These are phyloP conservation scores for Xanthia togata DNA, from an alignment of 2,888 invertebrate genomes.

Conservation along the genomic window DNA sequence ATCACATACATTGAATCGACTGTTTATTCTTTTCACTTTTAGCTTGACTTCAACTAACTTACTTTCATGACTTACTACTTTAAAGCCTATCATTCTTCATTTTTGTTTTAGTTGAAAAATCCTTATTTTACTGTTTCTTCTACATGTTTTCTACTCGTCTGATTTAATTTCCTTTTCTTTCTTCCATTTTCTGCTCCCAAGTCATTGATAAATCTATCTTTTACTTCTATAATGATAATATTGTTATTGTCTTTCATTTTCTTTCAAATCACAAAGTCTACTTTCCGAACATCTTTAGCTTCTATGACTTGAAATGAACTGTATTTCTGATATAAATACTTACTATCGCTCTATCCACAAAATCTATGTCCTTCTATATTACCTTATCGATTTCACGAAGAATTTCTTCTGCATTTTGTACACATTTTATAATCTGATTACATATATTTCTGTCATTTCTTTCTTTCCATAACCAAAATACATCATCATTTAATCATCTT, in stretches of 20 bases:
- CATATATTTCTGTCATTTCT: background rate
- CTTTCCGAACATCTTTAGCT: background rate
- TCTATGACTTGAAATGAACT: background rate
- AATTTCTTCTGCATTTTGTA: background rate
- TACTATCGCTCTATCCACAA: background rate
- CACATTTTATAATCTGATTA: background rate
- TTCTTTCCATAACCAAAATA: background rate
- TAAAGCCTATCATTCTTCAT: background rate
- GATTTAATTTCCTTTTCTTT: background rate
- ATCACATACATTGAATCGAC: background rate
- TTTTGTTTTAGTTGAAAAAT: background rate
- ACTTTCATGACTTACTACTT: background rate
- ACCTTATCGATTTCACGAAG: background rate
- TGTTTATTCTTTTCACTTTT: conserved; percentile 2
- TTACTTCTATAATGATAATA: background rate
- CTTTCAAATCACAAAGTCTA: background rate
- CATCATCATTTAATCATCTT: background rate
- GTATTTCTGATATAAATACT: conserved; percentile 1
- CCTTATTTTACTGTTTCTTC: background rate
- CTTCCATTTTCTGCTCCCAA: background rate
- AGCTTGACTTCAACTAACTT: background rate
- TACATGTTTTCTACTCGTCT: conserved; percentile 10
- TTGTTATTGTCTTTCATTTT: background rate
- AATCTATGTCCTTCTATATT: background rate
- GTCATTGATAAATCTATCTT: background rate